Base-by-base conservation (phyloP, 2,888 invertebrate species). In the Tenthredo scrophulariae region DNA sequence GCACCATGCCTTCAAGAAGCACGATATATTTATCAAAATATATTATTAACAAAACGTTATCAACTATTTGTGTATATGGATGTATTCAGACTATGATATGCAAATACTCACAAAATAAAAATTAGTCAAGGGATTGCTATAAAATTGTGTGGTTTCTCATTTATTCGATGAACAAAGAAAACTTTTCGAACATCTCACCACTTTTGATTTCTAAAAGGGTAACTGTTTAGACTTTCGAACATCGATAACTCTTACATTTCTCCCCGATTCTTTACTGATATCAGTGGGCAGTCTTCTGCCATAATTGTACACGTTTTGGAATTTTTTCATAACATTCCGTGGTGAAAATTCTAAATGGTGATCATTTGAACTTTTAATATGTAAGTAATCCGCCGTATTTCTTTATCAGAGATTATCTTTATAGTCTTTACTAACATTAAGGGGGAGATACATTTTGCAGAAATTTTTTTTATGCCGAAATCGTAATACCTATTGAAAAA, bases 61-160 rank as follows among this genome's bases (percentile, higher is more conserved):
- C 40, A 72, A 85, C 46, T 75, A 67, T 29, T 37, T 33, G 33
- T 33, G 33, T 67, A 18, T 33, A 70, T 70, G 18, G 10, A 65
- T 62, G 10, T 22, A 62, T 62, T 43, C 26, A 43, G 43, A 74
- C 72, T 74, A 43, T 74, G 40, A 43, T 26, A 10, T 74, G 15
- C 15, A 67, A 67, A 67, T 67, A 67, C 15, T 67, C 13, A 67
- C 67, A 15, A 18, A 67, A 67, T 67, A 67, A 67, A 67, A 67
- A 67, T 67, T 33, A 67, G 33, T 67, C 67, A 18, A 33, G 67
- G 67, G 67, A 18, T 67, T 29, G 33, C 33, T 18, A 9, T 29
- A 6, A 22, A 29, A 15, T 33, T 67, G 67, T 67, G 67, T 18
- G 6, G 10, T 2, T 26, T 33, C 1, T 67, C 13, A 29, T 26